Percentiles rank a stretch among this genome's conserved stretches.
phyloP scores from a whole-genome alignment of 2,113 vertebrate species.

The Camarhynchus parvulus region DNA sequence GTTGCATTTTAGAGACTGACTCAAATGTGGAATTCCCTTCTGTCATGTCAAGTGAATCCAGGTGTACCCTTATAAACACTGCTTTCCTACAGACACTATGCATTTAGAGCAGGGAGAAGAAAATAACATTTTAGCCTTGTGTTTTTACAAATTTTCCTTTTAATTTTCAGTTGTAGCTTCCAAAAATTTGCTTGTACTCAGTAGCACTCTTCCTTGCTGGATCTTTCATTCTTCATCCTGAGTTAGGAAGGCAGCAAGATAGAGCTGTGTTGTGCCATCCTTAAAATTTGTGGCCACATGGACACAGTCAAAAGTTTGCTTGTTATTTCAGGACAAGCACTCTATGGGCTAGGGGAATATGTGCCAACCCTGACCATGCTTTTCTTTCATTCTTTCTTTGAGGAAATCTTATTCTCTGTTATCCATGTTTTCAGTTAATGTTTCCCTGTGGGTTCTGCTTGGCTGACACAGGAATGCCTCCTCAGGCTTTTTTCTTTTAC shows the following conservation, averaged over 20 bases:
- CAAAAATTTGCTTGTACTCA: not conserved
- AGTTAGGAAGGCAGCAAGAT: not conserved
- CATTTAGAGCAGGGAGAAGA: not conserved
- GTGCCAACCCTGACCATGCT: not conserved
- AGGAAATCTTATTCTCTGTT: not conserved
- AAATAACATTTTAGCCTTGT: not conserved
- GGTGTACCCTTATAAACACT: not conserved
- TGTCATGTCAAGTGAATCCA: not conserved
- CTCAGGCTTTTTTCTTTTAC: too few species aligned
- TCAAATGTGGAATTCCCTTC: not conserved
- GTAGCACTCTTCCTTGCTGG: not conserved
- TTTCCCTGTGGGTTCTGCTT: not conserved
- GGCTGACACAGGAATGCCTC: not conserved
- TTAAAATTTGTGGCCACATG: not conserved
- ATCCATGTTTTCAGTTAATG: not conserved
- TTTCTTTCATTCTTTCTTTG: not conserved
- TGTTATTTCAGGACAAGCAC: not conserved
- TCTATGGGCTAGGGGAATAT: not conserved
- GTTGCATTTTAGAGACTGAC: not conserved
- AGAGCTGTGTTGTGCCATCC: not conserved
- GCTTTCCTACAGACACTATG: fast-evolving
- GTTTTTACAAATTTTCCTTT: not conserved
- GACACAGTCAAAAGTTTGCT: not conserved
- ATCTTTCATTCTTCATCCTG: not conserved
- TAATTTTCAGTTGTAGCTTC: not conserved